phyloP scores from a whole-genome alignment of 2,888 invertebrate species.

The Rhopalosiphum nymphaeae region DNA sequence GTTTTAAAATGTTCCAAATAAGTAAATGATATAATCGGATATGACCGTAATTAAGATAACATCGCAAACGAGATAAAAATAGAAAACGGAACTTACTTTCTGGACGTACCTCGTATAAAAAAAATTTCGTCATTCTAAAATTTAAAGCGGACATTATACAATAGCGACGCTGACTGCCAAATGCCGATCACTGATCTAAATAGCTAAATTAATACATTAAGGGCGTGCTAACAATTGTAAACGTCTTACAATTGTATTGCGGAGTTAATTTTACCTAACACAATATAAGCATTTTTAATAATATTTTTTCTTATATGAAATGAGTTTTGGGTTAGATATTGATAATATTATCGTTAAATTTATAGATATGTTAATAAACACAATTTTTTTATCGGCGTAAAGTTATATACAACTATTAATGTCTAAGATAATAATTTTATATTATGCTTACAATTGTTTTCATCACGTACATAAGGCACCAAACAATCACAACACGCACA shows the following conservation, averaged over 20 bases:
- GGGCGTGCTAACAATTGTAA: neutral
- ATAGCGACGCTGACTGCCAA: no score
- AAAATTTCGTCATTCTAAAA: no score
- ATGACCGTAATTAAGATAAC: no score
- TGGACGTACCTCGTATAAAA: no score
- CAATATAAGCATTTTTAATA: neutral
- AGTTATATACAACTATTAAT: neutral
- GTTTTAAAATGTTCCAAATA: no score
- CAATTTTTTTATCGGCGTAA: neutral
- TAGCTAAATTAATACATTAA: neutral
- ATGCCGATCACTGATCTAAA: neutral
- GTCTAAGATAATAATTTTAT: neutral
- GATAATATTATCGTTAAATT: neutral
- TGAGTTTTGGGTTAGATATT: neutral
- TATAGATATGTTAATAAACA: neutral
- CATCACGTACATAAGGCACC: neutral
- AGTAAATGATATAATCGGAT: no score
- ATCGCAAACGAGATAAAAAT: no score
- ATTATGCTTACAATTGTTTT: neutral
- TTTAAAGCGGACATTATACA: no score
- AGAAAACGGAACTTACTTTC: no score
- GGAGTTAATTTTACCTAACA: no score
- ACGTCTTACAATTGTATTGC: no score
- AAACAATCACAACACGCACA: neutral
- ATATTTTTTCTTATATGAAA: neutral